Evolutionary conservation across 2,888 invertebrate species (phyloP).

Genomic region (Cactoblastis cactorum): DNA sequence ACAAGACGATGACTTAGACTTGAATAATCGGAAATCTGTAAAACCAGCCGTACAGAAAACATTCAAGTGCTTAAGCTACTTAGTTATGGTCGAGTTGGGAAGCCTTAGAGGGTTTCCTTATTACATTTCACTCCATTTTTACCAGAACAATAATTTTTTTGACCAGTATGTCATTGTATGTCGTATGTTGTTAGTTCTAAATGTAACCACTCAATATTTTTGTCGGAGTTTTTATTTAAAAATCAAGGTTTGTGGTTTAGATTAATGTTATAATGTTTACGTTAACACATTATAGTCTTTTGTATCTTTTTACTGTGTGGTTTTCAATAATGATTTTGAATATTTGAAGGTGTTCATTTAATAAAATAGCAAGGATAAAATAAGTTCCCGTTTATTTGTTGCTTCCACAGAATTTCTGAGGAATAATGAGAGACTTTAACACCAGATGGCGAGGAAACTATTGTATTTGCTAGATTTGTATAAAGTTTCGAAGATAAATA

Average conservation of each 20-base stretch:
- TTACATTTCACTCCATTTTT: slow-evolving; percentile 14
- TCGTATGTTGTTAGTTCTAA: not conserved
- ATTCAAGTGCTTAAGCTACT: slow-evolving; percentile 61
- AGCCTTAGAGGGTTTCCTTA: slow-evolving; percentile 44
- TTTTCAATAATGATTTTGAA: too few species aligned
- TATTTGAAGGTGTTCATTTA: too few species aligned
- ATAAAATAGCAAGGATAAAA: too few species aligned
- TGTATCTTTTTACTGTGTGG: too few species aligned
- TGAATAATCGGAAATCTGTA: slow-evolving; percentile 45
- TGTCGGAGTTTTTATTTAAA: not conserved
- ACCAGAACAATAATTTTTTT: not conserved
- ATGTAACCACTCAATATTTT: not conserved
- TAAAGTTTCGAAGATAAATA: too few species aligned
- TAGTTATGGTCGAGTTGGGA: slow-evolving; percentile 44
- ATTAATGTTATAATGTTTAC: too few species aligned
- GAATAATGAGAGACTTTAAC: too few species aligned
- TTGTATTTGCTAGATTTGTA: too few species aligned
- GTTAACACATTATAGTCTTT: too few species aligned
- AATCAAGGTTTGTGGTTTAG: not conserved
- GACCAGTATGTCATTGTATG: not conserved
- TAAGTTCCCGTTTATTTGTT: too few species aligned
- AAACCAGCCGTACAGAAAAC: slow-evolving; percentile 36
- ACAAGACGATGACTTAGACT: slow-evolving; percentile 19
- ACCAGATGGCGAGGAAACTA: too few species aligned
- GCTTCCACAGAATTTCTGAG: too few species aligned